phyloP scores from a whole-genome alignment of 2,113 vertebrate genomes.

The mouse (Mus musculus) region GRCm39 chr3:61166001-61166500 shows the following conservation, averaged over 20 bases:
- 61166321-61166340: neutral
- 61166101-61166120: neutral
- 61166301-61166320: too few relatives aligned
- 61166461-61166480: neutral
- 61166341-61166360: neutral
- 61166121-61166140: neutral
- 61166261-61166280: neutral
- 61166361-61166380: too few relatives aligned
- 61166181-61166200: neutral
- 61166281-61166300: neutral
- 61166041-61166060: neutral
- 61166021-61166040: neutral
- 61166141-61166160: neutral
- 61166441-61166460: neutral
- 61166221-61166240: neutral
- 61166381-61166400: neutral
- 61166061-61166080: neutral
- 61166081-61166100: neutral
- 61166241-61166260: neutral
- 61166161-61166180: neutral
- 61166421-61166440: conserved; percentile 12
- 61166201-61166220: neutral
- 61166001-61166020: neutral
- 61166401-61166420: neutral
- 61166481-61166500: neutral